phyloP scores from a whole-genome alignment of 2,113 vertebrate genomes.

The Catharus minimus region DNA sequence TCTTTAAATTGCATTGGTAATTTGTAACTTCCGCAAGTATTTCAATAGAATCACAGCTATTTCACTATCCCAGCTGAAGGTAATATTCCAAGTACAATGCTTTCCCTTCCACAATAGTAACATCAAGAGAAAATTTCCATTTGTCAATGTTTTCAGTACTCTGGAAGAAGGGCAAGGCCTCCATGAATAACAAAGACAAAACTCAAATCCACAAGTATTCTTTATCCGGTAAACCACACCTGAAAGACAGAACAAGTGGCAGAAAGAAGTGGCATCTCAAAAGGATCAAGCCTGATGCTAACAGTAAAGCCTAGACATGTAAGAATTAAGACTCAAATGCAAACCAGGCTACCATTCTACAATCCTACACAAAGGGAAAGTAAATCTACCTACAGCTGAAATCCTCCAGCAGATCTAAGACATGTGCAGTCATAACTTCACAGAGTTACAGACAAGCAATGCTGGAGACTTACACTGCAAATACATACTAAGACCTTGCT shows the following conservation, averaged over 20 bases:
- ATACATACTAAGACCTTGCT: not conserved
- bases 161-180: not conserved
- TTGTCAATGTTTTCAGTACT: not conserved
- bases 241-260: not conserved
- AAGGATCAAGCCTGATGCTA: not conserved
- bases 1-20: constrained; percentile 69
- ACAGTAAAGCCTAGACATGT: not conserved
- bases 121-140: not conserved
- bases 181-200: not conserved
- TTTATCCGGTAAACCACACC: not conserved
- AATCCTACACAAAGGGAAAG: not conserved
- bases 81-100: not conserved
- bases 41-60: not conserved
- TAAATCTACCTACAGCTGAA: not conserved
- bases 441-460: fast-evolving
- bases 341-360: not conserved
- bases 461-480: not conserved
- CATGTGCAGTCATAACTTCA: not conserved
- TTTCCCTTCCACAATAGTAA: not conserved
- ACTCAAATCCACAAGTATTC: not conserved
- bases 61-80: not conserved
- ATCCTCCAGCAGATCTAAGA: not conserved
- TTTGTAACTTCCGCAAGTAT: not conserved
- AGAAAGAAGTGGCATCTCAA: not conserved
- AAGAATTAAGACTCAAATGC: not conserved